phyloP scores from a whole-genome alignment of 2,888 invertebrate species.

The Aporophyla nigra region DNA sequence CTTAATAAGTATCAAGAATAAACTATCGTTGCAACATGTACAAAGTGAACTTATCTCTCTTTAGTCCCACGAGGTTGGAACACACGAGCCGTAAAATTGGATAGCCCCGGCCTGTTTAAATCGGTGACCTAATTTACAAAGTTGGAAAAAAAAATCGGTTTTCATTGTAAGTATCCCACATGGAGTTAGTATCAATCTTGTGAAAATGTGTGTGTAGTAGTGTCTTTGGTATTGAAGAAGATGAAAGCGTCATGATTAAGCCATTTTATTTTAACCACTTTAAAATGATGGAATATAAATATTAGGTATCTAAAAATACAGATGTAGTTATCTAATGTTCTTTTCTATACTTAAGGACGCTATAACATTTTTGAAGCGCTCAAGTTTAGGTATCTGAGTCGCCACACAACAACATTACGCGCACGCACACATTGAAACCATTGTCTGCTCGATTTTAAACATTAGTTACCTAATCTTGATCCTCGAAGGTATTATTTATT shows the following conservation, averaged over 20 bases:
- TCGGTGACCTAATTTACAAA: conserved; percentile 77
- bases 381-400: too few species aligned
- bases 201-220: not conserved
- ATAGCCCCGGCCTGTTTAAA: conserved; percentile 71
- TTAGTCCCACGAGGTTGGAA: conserved; percentile 61
- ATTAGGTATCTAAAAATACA: too few species aligned
- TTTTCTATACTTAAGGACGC: too few species aligned
- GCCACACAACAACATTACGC: too few species aligned
- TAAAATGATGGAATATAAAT: too few species aligned
- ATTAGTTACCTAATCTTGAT: too few species aligned
- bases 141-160: conserved; percentile 25
- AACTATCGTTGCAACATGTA: conserved; percentile 44
- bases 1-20: conserved; percentile 10
- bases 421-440: too few species aligned
- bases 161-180: conserved; percentile 10
- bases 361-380: too few species aligned
- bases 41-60: conserved; percentile 53
- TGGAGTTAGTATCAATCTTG: conserved; percentile 35
- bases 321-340: too few species aligned
- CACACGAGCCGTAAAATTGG: conserved; percentile 79
- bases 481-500: too few species aligned
- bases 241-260: not conserved
- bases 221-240: not conserved
- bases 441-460: too few species aligned
- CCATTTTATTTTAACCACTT: not conserved